Evolutionary conservation across 2,888 invertebrate genomes (phyloP), one percentile per base, ranked within the genome.

Genomic region (Pegoplata infirma): DNA sequence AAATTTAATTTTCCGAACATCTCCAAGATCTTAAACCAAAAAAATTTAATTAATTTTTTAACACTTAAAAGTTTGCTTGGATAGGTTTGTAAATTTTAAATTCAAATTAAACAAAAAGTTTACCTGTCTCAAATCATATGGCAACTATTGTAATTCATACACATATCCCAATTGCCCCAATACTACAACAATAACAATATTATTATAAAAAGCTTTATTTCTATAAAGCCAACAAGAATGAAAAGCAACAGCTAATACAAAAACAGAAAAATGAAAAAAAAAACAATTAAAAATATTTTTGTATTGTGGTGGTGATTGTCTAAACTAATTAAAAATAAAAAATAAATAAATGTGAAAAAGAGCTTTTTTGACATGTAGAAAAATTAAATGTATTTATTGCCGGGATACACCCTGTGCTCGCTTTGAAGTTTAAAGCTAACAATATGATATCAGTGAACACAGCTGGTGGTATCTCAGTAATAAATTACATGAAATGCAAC

Each of bases 381-480:
- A 12, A 51, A 32, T 46, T 59, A 46, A 73, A 81, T 87, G 87
- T 86, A 91, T 90, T 92, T 92, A 93, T 93, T 92, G 92, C 94
- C 94, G 97, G 97, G 97, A 96, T 94, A 97, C 97, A 96, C 96
- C 94, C 96, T 97, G 97, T 94, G 97, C 96, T 97, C 95, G 93
- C 97, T 95, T 93, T 94, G 92, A 91, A 80, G 77, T 90, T 90
- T 80, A 83, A 75, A 67, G 75, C 75, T 79, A 75, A 80, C 66
- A 90, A 82, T 81, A 61, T 77, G 83, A 85, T 85, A 85, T 83
- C 84, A 95, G 96, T 97, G 97, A 97, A 97, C 97, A 97, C 97
- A 97, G 97, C 97, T 97, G 97, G 97, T 97, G 97, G 97, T 97
- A 97, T 97, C 97, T 96, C 97, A 97, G 96, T 96, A 91, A 92